A percentile compares a stretch with the other conserved stretches of the same genome.
phyloP scores from a whole-genome alignment of 2,113 vertebrate species.

The Ranitomeya imitator region DNA sequence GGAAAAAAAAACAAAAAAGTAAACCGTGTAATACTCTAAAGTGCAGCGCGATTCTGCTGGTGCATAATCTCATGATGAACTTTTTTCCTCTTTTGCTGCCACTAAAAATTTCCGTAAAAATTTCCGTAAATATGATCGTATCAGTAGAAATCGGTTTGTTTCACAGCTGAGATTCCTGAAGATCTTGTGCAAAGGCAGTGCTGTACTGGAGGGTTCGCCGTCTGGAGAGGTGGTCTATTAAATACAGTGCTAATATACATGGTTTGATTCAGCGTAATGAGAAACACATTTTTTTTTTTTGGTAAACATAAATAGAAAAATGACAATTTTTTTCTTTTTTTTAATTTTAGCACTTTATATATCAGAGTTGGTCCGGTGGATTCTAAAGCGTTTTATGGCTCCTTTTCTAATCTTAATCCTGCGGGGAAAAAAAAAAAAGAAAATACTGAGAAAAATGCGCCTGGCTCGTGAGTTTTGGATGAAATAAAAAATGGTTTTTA shows the following conservation, averaged over 20 bases:
- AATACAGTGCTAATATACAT: constrained; percentile 89
- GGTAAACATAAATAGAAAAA: constrained; percentile 85
- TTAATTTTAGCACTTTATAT: constrained; percentile 69
- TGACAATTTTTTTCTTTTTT: constrained; percentile 68
- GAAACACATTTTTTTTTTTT: constrained; percentile 73
- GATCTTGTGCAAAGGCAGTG: constrained; percentile 85
- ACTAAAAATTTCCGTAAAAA: constrained; percentile 19
- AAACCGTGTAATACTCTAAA: constrained; percentile 80
- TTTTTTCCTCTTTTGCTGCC: background rate
- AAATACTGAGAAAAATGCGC: too few species aligned
- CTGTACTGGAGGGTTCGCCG: constrained; percentile 72
- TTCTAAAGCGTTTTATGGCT: constrained; percentile 71
- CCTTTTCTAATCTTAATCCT: constrained; percentile 82
- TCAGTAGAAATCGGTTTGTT: constrained; percentile 78
- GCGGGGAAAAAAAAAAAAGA: constrained; percentile 65
- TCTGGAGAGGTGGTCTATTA: constrained; percentile 72
- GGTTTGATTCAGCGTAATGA: constrained; percentile 76
- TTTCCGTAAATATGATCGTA: background rate
- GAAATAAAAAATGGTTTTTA: too few species aligned
- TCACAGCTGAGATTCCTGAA: constrained; percentile 87
- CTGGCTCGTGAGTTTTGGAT: too few species aligned
- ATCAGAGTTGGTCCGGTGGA: constrained; percentile 73
- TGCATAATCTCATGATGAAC: constrained; percentile 60
- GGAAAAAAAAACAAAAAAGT: constrained; percentile 66
- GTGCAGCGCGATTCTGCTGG: constrained; percentile 71